Conservation (phyloP, 2,113 vertebrate genomes). For the Lutjanus erythropterus region DNA sequence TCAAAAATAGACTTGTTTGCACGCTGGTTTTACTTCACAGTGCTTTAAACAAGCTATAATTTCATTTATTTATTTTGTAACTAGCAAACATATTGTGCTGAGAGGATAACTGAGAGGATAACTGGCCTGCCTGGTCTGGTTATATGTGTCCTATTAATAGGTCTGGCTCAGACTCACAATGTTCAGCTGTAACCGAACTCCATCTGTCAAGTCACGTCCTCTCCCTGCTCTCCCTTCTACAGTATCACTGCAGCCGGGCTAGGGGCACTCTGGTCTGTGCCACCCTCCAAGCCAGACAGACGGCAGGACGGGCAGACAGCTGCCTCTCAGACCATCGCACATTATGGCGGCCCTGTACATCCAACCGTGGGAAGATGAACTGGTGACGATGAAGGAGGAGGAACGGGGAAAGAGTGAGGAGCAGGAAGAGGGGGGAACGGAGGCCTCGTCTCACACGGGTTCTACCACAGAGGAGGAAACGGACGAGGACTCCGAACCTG, state of each 20-base stretch:
- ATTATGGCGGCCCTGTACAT: slow-evolving; percentile 84
- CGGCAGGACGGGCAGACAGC: slow-evolving; percentile 57
- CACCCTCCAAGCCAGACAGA: slow-evolving; percentile 84
- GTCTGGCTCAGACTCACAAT: slow-evolving; percentile 88
- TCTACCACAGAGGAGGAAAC: slow-evolving; percentile 87
- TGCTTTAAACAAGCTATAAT: not conserved
- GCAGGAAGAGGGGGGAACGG: slow-evolving; percentile 81
- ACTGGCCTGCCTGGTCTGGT: slow-evolving; percentile 60
- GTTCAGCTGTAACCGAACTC: slow-evolving; percentile 94
- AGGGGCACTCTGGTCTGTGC: slow-evolving; percentile 78
- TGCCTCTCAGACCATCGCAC: slow-evolving; percentile 73
- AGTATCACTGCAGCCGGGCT: slow-evolving; percentile 87
- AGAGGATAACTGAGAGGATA: slow-evolving; percentile 41
- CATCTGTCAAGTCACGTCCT: slow-evolving; percentile 88
- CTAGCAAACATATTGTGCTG: slow-evolving; percentile 59
- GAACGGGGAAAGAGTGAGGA: slow-evolving; percentile 65
- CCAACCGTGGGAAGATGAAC: slow-evolving; percentile 69
- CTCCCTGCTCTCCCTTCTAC: slow-evolving; percentile 84
- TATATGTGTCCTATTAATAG: slow-evolving; percentile 94
- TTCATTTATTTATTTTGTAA: slow-evolving; percentile 45
- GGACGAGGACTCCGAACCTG: slow-evolving; percentile 84
- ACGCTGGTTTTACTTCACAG: not conserved
- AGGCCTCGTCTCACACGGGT: slow-evolving; percentile 81
- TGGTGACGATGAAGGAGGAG: slow-evolving; percentile 74
- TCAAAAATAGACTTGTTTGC: not conserved